Base-by-base conservation (phyloP, 2,797 vertebrate species). In the Takifugu ocellatus region DNA sequence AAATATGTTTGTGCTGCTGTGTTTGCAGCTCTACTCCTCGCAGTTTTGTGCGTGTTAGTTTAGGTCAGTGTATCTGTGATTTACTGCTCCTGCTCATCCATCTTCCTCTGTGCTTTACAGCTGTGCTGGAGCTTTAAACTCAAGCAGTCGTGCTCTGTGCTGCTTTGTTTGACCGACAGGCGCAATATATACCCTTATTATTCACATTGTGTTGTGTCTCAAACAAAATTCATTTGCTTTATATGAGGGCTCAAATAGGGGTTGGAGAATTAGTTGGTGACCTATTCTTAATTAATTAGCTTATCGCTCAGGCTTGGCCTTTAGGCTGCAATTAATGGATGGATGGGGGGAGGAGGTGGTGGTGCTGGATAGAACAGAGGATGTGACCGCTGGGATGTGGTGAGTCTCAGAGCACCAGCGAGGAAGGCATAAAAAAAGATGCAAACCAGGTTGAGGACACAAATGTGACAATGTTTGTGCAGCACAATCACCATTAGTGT, bases 241-340 rank as follows among this genome's bases (percentile, higher is more conserved):
- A 56, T 31, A 80, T 72, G 55, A 57, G 45, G 3, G 21, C 5
- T 43, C 49, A 56, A 83, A 73, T 65, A 52, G 56, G 74, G 43
- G 15, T 45, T 17, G 36, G 62, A 53, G 43, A 68, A 75, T 68
- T 56, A 66, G 63, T 66, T 46, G 45, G 66, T 68, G 78, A 83
- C 80, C 82, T 81, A 68, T 69, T 33, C 52, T 62, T 81, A 81
- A 87, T 80, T 68, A 83, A 86, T 88, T 78, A 75, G 74, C 74
- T 82, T 81, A 78, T 73, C 47, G 49, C 66, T 54, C 36, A 45
- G n/a, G 50, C 63, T 55, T 75, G 77, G 79, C 84, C 78, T 84
- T 77, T 79, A 52, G 71, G 78, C 71, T 66, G 47, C 70, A 66
- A 83, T 82, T 74, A 77, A 61, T 74, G 49, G 60, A 65, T 14